Evolutionary conservation across 2,888 invertebrate genomes (phyloP).

Genomic region (Rhagophthalmus giganteus): DNA sequence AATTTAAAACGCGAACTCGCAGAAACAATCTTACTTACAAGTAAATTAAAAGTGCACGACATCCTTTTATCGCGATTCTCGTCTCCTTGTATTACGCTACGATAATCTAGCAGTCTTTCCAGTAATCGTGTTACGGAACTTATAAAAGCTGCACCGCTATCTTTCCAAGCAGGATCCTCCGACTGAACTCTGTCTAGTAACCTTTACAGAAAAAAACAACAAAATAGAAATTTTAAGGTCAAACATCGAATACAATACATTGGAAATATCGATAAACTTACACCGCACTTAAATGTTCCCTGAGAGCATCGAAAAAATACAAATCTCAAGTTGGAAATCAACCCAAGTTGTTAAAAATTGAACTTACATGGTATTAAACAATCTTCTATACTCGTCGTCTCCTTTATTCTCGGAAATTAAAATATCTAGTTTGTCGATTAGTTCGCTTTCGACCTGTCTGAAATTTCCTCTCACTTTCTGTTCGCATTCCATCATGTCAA

Average conservation of each 20-base stretch:
- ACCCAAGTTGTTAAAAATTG: slow-evolving; percentile 1
- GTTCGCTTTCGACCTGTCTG: slow-evolving; percentile 86
- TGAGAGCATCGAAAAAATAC: slow-evolving; percentile 50
- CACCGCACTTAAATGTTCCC: slow-evolving; percentile 92
- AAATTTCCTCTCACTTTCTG: slow-evolving; percentile 82
- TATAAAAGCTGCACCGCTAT: slow-evolving; percentile 89
- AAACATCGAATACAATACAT: neutral
- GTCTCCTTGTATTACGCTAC: slow-evolving; percentile 93
- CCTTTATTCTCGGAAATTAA: slow-evolving; percentile 92
- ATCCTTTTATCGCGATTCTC: slow-evolving; percentile 94
- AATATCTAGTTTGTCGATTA: slow-evolving; percentile 92
- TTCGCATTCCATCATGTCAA: slow-evolving; percentile 95
- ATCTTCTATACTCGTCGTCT: slow-evolving; percentile 86
- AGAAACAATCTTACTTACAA: slow-evolving; percentile 61
- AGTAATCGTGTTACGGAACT: slow-evolving; percentile 87
- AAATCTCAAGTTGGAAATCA: slow-evolving; percentile 13
- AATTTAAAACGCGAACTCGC: too few relatives aligned
- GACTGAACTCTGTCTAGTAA: slow-evolving; percentile 82
- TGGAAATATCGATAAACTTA: slow-evolving; percentile 63
- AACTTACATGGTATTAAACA: slow-evolving; percentile 96
- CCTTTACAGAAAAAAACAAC: slow-evolving; percentile 55
- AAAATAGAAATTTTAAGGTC: neutral
- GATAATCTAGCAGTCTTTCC: slow-evolving; percentile 88
- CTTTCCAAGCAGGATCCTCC: slow-evolving; percentile 86
- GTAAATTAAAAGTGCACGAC: slow-evolving; percentile 93